Evolutionary conservation across 1,140 invertebrate genomes (phyloP).

Genomic region (Drosophila arawakana): DNA sequence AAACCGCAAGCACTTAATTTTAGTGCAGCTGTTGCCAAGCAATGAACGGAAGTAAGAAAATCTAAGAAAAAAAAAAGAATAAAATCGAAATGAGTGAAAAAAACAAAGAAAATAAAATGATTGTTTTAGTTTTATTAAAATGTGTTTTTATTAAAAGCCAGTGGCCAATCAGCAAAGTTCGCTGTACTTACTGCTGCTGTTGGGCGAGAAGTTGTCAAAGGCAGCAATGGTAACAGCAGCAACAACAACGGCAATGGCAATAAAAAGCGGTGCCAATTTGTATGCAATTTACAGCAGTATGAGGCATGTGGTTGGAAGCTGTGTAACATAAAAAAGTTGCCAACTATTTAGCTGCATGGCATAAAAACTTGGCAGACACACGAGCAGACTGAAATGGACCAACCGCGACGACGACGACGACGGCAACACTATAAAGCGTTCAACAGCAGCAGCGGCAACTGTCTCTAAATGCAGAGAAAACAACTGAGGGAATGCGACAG

Average conservation of each 20-base stretch:
- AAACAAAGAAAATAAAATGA: slow-evolving; percentile 36
- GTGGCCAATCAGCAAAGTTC: slow-evolving; percentile 46
- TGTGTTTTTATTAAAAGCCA: slow-evolving; percentile 62
- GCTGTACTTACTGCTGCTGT: background rate
- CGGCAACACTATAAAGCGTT: slow-evolving; percentile 66
- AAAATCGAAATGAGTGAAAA: slow-evolving; percentile 8
- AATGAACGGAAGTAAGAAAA: slow-evolving; percentile 20
- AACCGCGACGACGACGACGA: slow-evolving; percentile 40
- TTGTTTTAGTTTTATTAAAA: slow-evolving; percentile 80
- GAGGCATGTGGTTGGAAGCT: background rate
- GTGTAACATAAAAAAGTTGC: slow-evolving; percentile 65
- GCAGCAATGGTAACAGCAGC: slow-evolving; percentile 47
- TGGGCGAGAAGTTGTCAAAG: slow-evolving; percentile 64
- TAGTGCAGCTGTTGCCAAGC: slow-evolving; percentile 40
- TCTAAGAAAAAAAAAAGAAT: slow-evolving; percentile 4
- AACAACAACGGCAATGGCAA: slow-evolving; percentile 15
- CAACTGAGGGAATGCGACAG: slow-evolving; percentile 28
- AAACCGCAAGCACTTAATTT: slow-evolving; percentile 48
- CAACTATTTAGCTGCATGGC: slow-evolving; percentile 69
- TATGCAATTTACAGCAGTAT: slow-evolving; percentile 70
- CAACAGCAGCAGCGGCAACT: slow-evolving; percentile 43
- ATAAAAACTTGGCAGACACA: slow-evolving; percentile 77
- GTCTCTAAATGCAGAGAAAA: slow-evolving; percentile 33
- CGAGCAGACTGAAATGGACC: slow-evolving; percentile 71
- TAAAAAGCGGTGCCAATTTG: slow-evolving; percentile 74